phyloP scores from a whole-genome alignment of 2,113 vertebrate genomes.

The Thomomys bottae region DNA sequence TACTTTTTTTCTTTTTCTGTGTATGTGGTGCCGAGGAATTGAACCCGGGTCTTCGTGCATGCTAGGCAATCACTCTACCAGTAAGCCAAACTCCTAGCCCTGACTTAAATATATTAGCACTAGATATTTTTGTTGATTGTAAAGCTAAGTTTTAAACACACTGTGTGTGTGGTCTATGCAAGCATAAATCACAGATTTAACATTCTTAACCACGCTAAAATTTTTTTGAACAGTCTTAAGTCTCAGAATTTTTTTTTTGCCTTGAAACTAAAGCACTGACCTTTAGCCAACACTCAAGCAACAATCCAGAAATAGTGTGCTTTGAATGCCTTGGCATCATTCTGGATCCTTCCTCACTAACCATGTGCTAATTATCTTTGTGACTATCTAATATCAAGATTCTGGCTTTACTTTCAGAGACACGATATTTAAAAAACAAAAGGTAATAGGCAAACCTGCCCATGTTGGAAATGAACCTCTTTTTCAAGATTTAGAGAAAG shows the following conservation, averaged over 20 bases:
- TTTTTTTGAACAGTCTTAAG: not conserved
- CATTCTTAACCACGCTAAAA: not conserved
- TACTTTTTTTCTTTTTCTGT: too few relatives aligned
- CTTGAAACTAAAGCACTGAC: not conserved
- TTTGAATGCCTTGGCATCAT: not conserved
- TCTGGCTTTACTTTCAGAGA: not conserved
- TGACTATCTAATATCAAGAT: not conserved
- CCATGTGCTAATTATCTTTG: slow-evolving; percentile 20
- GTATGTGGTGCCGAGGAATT: too few relatives aligned
- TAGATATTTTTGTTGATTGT: not conserved
- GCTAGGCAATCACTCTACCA: not conserved
- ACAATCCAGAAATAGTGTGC: not conserved
- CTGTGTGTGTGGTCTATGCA: not conserved
- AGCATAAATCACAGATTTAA: not conserved
- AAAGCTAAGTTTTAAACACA: not conserved
- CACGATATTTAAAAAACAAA: slow-evolving; percentile 19
- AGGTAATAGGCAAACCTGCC: not conserved
- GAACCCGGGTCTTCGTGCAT: too few relatives aligned
- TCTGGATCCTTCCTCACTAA: not conserved
- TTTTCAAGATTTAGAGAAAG: not conserved
- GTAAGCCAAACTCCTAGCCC: not conserved
- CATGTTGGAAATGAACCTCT: not conserved
- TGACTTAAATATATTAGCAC: not conserved
- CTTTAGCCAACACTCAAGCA: not conserved
- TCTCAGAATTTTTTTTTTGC: not conserved